These are phyloP conservation scores for Lasaia peninsularis DNA, from an alignment of 1,140 invertebrate species.

Conservation along the genomic window DNA sequence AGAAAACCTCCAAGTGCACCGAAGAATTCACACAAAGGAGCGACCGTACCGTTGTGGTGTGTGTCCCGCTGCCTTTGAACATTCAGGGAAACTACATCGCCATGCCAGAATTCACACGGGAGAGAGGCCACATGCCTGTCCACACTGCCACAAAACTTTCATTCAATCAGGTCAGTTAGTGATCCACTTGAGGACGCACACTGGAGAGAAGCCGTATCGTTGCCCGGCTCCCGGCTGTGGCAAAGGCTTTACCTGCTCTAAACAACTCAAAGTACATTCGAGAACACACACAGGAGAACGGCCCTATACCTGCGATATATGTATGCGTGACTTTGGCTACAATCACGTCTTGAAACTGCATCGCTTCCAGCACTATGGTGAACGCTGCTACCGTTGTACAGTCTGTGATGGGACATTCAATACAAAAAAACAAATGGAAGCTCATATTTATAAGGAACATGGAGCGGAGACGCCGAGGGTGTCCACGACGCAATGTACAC, in stretches of 20 bases:
- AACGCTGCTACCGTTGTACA: slow-evolving; percentile 94
- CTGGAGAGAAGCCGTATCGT: slow-evolving; percentile 93
- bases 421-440: slow-evolving; percentile 92
- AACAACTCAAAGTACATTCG: slow-evolving; percentile 91
- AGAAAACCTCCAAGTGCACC: slow-evolving; percentile 93
- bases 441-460: slow-evolving; percentile 91
- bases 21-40: slow-evolving; percentile 94
- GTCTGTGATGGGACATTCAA: slow-evolving; percentile 93
- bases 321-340: slow-evolving; percentile 85
- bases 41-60: slow-evolving; percentile 92
- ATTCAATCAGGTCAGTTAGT: slow-evolving; percentile 92
- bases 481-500: slow-evolving; percentile 44
- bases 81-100: slow-evolving; percentile 93
- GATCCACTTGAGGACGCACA: slow-evolving; percentile 92
- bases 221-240: slow-evolving; percentile 88
- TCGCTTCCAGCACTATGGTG: slow-evolving; percentile 93
- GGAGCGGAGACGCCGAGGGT: slow-evolving; percentile 80
- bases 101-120: slow-evolving; percentile 95
- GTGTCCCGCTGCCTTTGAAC: slow-evolving; percentile 94
- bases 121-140: slow-evolving; percentile 95
- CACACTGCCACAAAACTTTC: slow-evolving; percentile 94
- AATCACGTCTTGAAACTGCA: slow-evolving; percentile 93
- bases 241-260: slow-evolving; percentile 93
- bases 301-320: slow-evolving; percentile 82
- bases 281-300: slow-evolving; percentile 93